Conservation (phyloP, 1,140 invertebrate genomes). For the Oreohelix idahoensis region DNA sequence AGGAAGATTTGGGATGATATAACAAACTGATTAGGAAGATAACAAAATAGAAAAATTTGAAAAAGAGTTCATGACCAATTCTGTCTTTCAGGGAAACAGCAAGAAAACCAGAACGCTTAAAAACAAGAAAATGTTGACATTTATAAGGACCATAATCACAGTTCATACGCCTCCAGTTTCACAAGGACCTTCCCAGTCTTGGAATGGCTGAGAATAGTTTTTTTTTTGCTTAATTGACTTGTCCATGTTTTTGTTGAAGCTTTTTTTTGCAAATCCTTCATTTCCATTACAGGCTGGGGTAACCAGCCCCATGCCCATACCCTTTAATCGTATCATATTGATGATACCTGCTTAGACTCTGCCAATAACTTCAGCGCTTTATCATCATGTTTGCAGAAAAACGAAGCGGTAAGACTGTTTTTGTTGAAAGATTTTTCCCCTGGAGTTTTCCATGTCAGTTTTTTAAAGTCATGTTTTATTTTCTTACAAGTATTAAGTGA, state of each 20-base stretch:
- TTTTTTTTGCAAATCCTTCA: background rate
- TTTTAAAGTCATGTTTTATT: too few relatives aligned
- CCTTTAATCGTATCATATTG: background rate
- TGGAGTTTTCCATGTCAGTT: background rate
- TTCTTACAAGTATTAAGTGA: too few relatives aligned
- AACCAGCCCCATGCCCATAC: too few relatives aligned
- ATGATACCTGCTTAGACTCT: background rate
- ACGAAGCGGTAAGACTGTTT: background rate
- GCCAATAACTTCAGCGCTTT: background rate
- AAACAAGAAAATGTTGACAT: background rate
- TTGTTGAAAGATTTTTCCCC: too few relatives aligned
- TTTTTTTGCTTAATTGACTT: background rate
- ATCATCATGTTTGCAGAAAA: background rate
- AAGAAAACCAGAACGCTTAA: too few relatives aligned
- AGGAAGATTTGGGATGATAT: too few relatives aligned
- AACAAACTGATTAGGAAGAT: too few relatives aligned
- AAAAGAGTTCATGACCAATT: too few relatives aligned
- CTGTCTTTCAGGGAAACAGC: too few relatives aligned
- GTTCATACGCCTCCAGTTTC: background rate
- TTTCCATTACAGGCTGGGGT: background rate
- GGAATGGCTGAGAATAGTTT: background rate
- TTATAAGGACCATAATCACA: background rate
- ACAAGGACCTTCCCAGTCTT: background rate
- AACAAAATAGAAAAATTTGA: too few relatives aligned
- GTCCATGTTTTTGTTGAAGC: background rate